Base-by-base conservation (phyloP, 92 coral and sea anemone species). In the Palythoa heliodiscus region DNA sequence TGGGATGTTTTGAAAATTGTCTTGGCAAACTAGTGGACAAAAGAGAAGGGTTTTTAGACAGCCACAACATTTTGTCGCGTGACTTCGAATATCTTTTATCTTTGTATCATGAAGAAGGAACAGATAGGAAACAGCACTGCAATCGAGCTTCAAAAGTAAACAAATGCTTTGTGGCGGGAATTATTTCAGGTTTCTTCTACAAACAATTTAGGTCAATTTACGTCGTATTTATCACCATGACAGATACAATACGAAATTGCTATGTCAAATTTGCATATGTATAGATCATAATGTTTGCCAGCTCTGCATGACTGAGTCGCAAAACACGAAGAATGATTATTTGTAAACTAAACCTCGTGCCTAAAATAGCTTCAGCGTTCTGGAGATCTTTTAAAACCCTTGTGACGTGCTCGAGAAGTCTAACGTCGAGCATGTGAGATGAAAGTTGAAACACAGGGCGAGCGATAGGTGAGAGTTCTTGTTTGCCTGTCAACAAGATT, bases 271-370 rank as follows among this genome's bases (percentile, higher is more conserved):
- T 80, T 80, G 74, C 84, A 80, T 80, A 80, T 80, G 74, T 80
- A 80, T 66, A 50, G 73, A 47, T 80, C 60, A 37, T 75, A 50
- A 38, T 80, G 40, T 80, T 64, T 22, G 40, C 53, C 57, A 40
- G 55, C 63, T 19, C 74, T 66, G 73, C 84, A 80, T 80, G 84
- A 80, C 84, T 80, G 74, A 80, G 61, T 80, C 23, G 84, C 23
- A 80, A 80, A 13, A 17, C 61, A 53, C 16, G 66, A 80, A 47
- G 61, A 66, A 67, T 66, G 23, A 53, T 64, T 80, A 80, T 66
- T 80, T 43, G 74, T 80, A 80, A 80, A 66, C 84, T 16, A 48
- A 80, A 80, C 84, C 84, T 80, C 84, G 74, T 80, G 84, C 84
- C 66, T 70, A 24, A 66, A 80, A 80, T 66, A 80, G 63, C 74